Evolutionary conservation across 1,140 invertebrate genomes (phyloP).

Genomic region (Diploscapter pachys): DNA sequence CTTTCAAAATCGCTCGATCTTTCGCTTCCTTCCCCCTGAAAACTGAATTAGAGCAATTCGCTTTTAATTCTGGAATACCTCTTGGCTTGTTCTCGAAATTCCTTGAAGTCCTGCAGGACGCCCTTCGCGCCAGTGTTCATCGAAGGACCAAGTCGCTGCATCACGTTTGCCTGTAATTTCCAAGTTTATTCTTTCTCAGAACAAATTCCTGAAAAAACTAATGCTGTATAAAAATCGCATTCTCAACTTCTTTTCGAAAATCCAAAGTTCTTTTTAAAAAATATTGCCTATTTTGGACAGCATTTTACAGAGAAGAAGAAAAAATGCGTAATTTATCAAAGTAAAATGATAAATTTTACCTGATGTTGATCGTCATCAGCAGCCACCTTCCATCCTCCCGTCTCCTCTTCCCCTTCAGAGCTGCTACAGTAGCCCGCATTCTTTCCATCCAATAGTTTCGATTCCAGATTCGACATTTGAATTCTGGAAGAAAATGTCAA

Average conservation of each 20-base stretch:
- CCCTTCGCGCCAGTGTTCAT: constrained; percentile 39
- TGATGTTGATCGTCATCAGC: constrained; percentile 42
- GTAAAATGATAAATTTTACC: not conserved
- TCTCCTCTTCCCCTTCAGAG: constrained; percentile 39
- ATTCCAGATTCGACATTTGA: constrained; percentile 22
- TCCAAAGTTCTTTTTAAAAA: too few relatives aligned
- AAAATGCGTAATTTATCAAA: too few relatives aligned
- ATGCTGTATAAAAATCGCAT: too few relatives aligned
- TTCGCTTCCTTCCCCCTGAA: not conserved
- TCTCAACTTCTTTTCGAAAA: too few relatives aligned
- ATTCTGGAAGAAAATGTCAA: too few relatives aligned
- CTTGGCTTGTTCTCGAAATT: constrained; percentile 10
- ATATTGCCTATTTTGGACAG: too few relatives aligned
- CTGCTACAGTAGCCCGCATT: constrained; percentile 41
- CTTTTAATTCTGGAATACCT: too few relatives aligned
- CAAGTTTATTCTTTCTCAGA: too few relatives aligned
- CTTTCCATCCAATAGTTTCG: constrained; percentile 30
- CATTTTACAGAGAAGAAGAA: too few relatives aligned
- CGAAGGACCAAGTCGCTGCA: constrained; percentile 14
- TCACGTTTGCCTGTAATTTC: constrained; percentile 10
- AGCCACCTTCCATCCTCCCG: constrained; percentile 28
- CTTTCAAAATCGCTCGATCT: constrained; percentile 9
- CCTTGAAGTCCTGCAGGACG: constrained; percentile 31
- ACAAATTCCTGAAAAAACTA: too few relatives aligned
- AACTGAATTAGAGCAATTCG: too few relatives aligned